phyloP scores from a whole-genome alignment of 2,888 invertebrate species.

The Pollenia amentaria region DNA sequence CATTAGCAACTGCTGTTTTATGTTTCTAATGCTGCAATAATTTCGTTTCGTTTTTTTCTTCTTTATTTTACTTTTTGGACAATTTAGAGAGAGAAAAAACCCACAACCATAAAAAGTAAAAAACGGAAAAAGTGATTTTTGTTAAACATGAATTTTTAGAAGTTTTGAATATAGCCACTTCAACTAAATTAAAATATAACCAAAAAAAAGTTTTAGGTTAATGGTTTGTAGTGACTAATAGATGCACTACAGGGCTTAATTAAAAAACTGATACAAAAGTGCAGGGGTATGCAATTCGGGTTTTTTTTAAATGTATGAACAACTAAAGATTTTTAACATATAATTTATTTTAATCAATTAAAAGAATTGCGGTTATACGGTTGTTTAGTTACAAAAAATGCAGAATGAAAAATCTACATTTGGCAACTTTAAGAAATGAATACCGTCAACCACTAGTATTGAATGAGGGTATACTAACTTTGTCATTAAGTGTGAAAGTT shows the following conservation, averaged over 20 bases:
- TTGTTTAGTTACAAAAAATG: too few relatives aligned
- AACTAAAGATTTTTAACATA: too few relatives aligned
- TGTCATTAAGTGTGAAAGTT: too few relatives aligned
- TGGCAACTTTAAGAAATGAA: too few relatives aligned
- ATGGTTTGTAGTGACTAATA: background rate
- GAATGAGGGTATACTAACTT: too few relatives aligned
- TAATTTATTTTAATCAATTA: too few relatives aligned
- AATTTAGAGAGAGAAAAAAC: conserved; percentile 4
- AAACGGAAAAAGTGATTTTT: conserved; percentile 62
- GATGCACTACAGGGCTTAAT: background rate
- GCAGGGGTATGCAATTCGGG: too few relatives aligned
- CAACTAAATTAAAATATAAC: conserved; percentile 35
- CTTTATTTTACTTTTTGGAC: background rate
- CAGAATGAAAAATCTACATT: too few relatives aligned
- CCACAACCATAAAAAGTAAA: conserved; percentile 59
- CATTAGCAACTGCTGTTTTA: conserved; percentile 37
- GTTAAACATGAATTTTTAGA: conserved; percentile 53
- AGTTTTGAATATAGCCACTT: conserved; percentile 48
- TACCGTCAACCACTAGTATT: too few relatives aligned
- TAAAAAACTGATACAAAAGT: too few relatives aligned
- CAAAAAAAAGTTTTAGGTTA: background rate
- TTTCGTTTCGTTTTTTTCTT: conserved; percentile 13
- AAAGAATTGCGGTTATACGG: too few relatives aligned
- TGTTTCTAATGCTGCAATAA: conserved; percentile 45
- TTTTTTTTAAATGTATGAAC: too few relatives aligned